Conservation (phyloP, 1,140 invertebrate genomes). For the Macrotrachela quadricornifera region DNA sequence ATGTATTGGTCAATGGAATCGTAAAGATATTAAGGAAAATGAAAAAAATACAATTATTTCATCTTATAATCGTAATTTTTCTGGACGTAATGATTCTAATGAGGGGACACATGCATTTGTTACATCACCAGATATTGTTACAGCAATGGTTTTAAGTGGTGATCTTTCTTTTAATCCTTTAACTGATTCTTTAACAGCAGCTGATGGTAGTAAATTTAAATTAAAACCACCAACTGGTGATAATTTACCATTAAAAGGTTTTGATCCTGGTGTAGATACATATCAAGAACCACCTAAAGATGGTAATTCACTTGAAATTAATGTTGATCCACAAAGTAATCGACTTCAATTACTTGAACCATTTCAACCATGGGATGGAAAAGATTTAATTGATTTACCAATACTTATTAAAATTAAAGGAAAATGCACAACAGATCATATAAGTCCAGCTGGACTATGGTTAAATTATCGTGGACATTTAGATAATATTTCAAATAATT, state of each 20-base stretch:
- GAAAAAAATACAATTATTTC: constrained; percentile 99
- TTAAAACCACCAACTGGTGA: constrained; percentile 57
- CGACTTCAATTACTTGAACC: constrained; percentile 79
- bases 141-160: constrained; percentile 75
- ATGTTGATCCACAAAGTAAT: constrained; percentile 67
- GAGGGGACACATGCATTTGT: constrained; percentile 95
- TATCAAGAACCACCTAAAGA: constrained; percentile 66
- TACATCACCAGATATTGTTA: constrained; percentile 95
- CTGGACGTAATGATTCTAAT: constrained; percentile 86
- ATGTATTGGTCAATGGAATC: constrained; percentile 9
- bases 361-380: constrained; percentile 86
- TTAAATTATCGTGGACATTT: constrained; percentile 94
- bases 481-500: constrained; percentile 98
- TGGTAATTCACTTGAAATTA: constrained; percentile 36
- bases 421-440: constrained; percentile 96
- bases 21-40: constrained; percentile 83
- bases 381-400: constrained; percentile 69
- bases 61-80: constrained; percentile 98
- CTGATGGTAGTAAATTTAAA: constrained; percentile 25
- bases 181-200: constrained; percentile 50
- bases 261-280: constrained; percentile 87
- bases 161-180: constrained; percentile 80
- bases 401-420: constrained; percentile 93
- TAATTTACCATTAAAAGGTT: constrained; percentile 72
- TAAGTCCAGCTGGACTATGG: constrained; percentile 95